Percentiles rank a stretch among this genome's conserved stretches.
These are phyloP conservation scores for Abrostola tripartita DNA, from an alignment of 2,888 invertebrate genomes.

Conservation along the genomic window DNA sequence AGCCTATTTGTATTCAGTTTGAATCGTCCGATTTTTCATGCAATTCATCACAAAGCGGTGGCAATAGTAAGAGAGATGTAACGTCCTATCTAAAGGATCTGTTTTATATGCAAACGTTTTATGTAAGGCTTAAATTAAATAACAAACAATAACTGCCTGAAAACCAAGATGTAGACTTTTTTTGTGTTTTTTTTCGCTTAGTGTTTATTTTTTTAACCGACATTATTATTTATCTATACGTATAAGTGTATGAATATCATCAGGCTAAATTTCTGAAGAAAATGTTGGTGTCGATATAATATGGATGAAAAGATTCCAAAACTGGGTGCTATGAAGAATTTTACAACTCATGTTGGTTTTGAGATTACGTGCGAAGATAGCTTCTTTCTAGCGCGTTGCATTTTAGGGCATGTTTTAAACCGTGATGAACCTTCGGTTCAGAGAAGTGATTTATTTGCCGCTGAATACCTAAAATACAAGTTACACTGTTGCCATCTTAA, in stretches of 20 bases:
- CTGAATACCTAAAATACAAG: constrained; percentile 2
- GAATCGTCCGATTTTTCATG: constrained; percentile 19
- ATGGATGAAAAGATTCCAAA: no score
- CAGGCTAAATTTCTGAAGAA: no score
- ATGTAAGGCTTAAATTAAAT: neutral
- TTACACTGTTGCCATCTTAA: neutral
- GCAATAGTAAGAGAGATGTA: constrained; percentile 1
- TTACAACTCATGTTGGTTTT: neutral
- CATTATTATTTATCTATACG: neutral
- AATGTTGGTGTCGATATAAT: no score
- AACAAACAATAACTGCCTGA: neutral
- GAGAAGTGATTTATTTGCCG: neutral
- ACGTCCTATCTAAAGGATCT: neutral
- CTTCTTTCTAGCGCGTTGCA: neutral
- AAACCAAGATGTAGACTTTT: neutral
- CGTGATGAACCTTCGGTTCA: neutral
- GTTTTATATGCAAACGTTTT: constrained; percentile 2
- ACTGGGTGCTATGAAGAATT: neutral
- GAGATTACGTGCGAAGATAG: neutral
- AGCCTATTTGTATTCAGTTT: constrained; percentile 27
- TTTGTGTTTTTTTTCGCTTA: neutral
- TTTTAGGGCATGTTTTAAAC: neutral
- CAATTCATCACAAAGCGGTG: constrained; percentile 2
- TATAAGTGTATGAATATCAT: no score
- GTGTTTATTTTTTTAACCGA: neutral